Evolutionary conservation across 2,888 invertebrate genomes (phyloP).

Genomic region (Hemistola chrysoprasaria): DNA sequence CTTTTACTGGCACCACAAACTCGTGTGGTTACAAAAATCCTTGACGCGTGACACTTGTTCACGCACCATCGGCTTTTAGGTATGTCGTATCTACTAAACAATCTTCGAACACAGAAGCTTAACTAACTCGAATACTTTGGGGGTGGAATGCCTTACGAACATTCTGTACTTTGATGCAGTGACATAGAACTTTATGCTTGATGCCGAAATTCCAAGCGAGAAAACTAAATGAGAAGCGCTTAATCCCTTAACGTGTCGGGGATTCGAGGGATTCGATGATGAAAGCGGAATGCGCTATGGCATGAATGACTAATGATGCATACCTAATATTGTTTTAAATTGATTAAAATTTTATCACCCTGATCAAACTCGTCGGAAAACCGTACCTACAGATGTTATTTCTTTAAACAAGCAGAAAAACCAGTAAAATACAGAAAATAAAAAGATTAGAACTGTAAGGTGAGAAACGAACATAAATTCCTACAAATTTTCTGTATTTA

Average conservation of each 20-base stretch:
- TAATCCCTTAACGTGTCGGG: slow-evolving; percentile 18
- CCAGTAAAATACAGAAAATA: too few species aligned
- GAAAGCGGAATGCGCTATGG: background rate
- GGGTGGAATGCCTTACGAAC: slow-evolving; percentile 34
- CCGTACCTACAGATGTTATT: too few species aligned
- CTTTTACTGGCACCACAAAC: slow-evolving; percentile 34
- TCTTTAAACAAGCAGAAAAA: too few species aligned
- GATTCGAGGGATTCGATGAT: slow-evolving; percentile 5
- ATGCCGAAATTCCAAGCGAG: slow-evolving; percentile 22
- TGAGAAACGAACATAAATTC: too few species aligned
- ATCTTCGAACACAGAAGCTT: slow-evolving; percentile 55
- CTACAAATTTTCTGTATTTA: too few species aligned
- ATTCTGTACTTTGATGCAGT: slow-evolving; percentile 21
- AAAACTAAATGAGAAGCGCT: slow-evolving; percentile 17
- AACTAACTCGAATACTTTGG: slow-evolving; percentile 50
- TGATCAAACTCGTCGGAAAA: too few species aligned
- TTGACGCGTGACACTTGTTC: slow-evolving; percentile 73
- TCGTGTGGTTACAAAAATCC: slow-evolving; percentile 65
- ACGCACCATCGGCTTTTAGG: slow-evolving; percentile 68
- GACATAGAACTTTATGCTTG: slow-evolving; percentile 24
- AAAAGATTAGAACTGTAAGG: too few species aligned
- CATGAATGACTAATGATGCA: too few species aligned
- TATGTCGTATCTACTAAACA: slow-evolving; percentile 63
- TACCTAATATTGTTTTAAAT: too few species aligned
- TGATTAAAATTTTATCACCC: too few species aligned